Evolutionary conservation across 1,140 invertebrate genomes (phyloP), one percentile per base, ranked within the genome.

Genomic region (Drosophila lacertosa): DNA sequence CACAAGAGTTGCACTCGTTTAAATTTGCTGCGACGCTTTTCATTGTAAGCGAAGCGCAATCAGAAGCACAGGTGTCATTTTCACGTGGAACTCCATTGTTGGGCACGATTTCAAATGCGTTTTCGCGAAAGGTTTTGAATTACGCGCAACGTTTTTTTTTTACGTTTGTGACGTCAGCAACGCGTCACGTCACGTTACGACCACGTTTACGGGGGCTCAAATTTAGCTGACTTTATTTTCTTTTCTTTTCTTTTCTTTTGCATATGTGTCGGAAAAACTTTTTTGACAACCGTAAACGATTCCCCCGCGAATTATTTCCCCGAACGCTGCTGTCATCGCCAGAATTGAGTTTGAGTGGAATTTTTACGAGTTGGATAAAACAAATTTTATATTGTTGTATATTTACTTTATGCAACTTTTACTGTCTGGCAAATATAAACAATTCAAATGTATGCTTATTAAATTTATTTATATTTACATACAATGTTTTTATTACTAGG

Each of bases 191-290:
- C 33, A 58, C 13, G 10, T 62, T 39, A 48, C 50, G 29, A n/a
- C n/a, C n/a, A n/a, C n/a, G n/a, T n/a, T 54, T 58, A 47, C n/a
- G 2, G 9, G 4, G 53, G 22, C 22, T 51, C 35, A 47, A 35
- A 50, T 55, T 64, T 58, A 62, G 65, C 70, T 65, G 71, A 80
- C 58, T 75, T 70, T 63, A 66, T 72, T 29, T 13, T n/a, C n/a
- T n/a, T n/a, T n/a, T n/a, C n/a, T n/a, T n/a, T n/a, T n/a, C n/a
- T n/a, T n/a, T n/a, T n/a, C n/a, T 18, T 68, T 40, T 45, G 51
- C 35, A 42, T 15, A 51, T 60, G 45, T 16, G 57, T 40, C 44
- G 33, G 39, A 26, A 51, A 65, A 60, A 60, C 20, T 60, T 35
- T 39, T 50, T 32, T 20, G 33, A 15, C 18, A 7, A 20, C 15